Base-by-base conservation (phyloP, 2,113 vertebrate genomes). In the Notiomystis cincta region DNA sequence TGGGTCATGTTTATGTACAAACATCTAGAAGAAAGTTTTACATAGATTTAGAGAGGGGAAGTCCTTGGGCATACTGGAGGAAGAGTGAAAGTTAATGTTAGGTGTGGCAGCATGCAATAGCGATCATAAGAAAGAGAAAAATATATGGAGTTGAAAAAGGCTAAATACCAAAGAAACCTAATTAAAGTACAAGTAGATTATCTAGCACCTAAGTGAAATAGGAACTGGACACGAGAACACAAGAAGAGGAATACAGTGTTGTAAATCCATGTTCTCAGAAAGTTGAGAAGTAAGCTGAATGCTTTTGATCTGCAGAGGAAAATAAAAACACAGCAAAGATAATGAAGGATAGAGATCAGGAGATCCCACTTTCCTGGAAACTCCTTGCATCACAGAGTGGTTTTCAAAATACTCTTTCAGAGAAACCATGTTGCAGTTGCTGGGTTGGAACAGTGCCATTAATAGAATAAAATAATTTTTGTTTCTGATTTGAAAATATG, bases 11-110 rank as follows among this genome's bases (percentile, higher is more conserved):
- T 94, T 82, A 87, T 0, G 0, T 69, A 33, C 62, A 76, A 61
- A 76, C 23, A 70, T 14, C 47, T 80, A 93, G 60, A 81, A 86
- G 88, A 88, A 95, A 95, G 54, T 65, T 95, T 85, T 92, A 80
- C 67, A 25, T 45, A 77, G 71, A 69, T 77, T 88, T 79, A 82
- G 92, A 81, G 81, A 92, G 78, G 88, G 87, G 71, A 89, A 93
- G 61, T 58, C 50, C 31, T 82, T 70, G 54, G 38, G 35, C 50
- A 19, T 47, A 25, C 48, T 70, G 85, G 30, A 94, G 60, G 82
- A 93, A 93, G 66, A 90, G 66, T 61, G 65, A 78, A 94, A 96
- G 84, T 85, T 90, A 86, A 56, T 47, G 78, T 51, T 78, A 76
- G 78, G 70, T 95, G 87, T 56, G 76, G 84, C 56, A 87, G 58